Conservation (phyloP, 1,140 invertebrate genomes). For the Dolichoris vasculosae region DNA sequence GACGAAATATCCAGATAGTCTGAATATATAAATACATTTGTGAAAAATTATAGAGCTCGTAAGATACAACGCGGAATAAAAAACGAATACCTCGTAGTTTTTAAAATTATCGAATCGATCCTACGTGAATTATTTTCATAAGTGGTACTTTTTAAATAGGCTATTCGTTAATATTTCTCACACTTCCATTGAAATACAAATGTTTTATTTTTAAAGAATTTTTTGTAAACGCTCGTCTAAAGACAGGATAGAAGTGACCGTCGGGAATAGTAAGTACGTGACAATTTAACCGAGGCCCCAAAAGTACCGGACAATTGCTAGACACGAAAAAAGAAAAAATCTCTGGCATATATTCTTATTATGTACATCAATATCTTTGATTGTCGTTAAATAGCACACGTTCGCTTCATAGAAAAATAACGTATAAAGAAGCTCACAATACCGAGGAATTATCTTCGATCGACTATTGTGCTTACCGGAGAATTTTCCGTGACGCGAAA, state of each 20-base stretch:
- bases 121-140: slow-evolving; percentile 17
- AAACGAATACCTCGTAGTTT: neutral
- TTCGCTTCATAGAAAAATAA: neutral
- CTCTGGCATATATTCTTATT: neutral
- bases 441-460: slow-evolving; percentile 36
- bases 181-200: slow-evolving; percentile 15
- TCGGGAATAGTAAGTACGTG: neutral
- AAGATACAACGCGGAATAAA: neutral
- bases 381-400: neutral
- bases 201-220: neutral
- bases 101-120: neutral
- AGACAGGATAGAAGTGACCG: neutral
- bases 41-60: neutral
- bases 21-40: neutral
- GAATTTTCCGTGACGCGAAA: slow-evolving; percentile 26
- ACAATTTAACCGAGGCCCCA: neutral
- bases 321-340: neutral
- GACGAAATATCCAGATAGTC: neutral
- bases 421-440: neutral
- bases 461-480: neutral
- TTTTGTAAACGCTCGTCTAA: too few species aligned
- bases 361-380: neutral
- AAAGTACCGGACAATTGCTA: neutral
- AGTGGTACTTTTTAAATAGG: neutral
- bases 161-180: slow-evolving; percentile 12